A percentile compares a stretch with the other conserved stretches of the same genome.
These are phyloP conservation scores for Diphyllodes magnificus DNA, from an alignment of 2,113 vertebrate species.

Conservation along the genomic window DNA sequence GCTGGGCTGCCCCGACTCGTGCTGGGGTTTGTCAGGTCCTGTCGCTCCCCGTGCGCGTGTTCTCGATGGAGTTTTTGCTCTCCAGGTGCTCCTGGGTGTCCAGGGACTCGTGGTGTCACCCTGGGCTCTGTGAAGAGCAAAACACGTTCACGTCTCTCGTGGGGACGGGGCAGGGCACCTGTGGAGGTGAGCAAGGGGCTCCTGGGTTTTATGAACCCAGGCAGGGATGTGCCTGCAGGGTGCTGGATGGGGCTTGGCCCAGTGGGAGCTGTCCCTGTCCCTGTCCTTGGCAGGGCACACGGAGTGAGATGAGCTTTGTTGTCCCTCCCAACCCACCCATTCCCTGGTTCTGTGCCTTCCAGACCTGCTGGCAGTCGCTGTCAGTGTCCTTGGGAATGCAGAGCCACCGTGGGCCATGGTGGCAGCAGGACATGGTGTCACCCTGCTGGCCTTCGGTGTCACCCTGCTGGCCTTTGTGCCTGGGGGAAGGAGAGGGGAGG, in stretches of 20 bases:
- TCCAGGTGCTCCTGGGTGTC: background rate
- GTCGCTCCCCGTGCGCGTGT: background rate
- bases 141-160: rapidly evolving
- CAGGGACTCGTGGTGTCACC: background rate
- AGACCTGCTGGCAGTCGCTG: rapidly evolving
- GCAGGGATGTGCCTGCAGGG: background rate
- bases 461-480: background rate
- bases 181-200: rapidly evolving
- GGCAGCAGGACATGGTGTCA: rapidly evolving
- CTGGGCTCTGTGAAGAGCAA: background rate
- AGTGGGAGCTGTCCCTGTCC: background rate
- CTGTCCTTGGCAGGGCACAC: background rate
- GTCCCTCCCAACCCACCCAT: rapidly evolving
- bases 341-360: background rate
- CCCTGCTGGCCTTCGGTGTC: rapidly evolving
- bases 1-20: background rate
- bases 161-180: background rate
- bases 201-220: rapidly evolving
- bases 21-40: background rate
- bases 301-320: rapidly evolving
- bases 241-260: rapidly evolving
- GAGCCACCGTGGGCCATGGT: rapidly evolving
- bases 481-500: background rate
- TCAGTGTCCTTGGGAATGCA: too few species aligned
- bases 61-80: background rate